Conservation (phyloP, 1,140 invertebrate genomes). For the Mercenaria mercenaria region DNA sequence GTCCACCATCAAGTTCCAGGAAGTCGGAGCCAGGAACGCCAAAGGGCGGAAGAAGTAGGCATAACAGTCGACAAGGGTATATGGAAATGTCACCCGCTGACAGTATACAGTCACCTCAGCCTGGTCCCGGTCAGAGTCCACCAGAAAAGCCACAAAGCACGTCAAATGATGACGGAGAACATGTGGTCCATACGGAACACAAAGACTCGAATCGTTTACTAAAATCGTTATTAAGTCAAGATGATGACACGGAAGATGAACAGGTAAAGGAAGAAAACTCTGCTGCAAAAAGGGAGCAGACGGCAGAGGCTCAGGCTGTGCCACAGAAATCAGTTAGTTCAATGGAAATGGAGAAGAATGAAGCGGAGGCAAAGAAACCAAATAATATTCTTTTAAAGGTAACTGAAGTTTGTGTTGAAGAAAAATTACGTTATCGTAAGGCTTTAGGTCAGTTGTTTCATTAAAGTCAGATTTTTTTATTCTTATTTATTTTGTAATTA, state of each 20-base stretch:
- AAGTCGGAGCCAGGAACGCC: slow-evolving; percentile 53
- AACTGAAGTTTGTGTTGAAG: slow-evolving; percentile 71
- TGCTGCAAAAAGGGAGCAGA: slow-evolving; percentile 66
- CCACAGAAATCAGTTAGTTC: slow-evolving; percentile 28
- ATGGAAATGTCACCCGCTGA: slow-evolving; percentile 82
- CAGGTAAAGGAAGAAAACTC: slow-evolving; percentile 56
- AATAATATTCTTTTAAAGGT: slow-evolving; percentile 92
- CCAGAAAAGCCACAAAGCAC: slow-evolving; percentile 86
- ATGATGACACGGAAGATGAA: slow-evolving; percentile 89
- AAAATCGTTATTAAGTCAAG: slow-evolving; percentile 93
- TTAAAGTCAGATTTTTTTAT: too few relatives aligned
- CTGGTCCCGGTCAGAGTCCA: slow-evolving; percentile 84
- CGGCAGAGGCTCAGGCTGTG: slow-evolving; percentile 19
- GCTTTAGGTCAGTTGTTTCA: too few relatives aligned
- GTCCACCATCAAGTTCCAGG: slow-evolving; percentile 45
- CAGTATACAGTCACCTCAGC: slow-evolving; percentile 88
- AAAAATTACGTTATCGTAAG: too few relatives aligned
- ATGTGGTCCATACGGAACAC: slow-evolving; percentile 39
- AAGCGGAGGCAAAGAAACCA: slow-evolving; percentile 83
- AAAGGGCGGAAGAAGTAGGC: slow-evolving; percentile 21
- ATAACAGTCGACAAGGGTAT: slow-evolving; percentile 64
- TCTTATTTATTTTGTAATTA: too few relatives aligned
- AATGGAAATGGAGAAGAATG: slow-evolving; percentile 84
- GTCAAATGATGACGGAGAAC: slow-evolving; percentile 86
- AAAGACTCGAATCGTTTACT: slow-evolving; percentile 89